phyloP scores from a whole-genome alignment of 2,888 invertebrate species.

The Sceliomorpha sp. region DNA sequence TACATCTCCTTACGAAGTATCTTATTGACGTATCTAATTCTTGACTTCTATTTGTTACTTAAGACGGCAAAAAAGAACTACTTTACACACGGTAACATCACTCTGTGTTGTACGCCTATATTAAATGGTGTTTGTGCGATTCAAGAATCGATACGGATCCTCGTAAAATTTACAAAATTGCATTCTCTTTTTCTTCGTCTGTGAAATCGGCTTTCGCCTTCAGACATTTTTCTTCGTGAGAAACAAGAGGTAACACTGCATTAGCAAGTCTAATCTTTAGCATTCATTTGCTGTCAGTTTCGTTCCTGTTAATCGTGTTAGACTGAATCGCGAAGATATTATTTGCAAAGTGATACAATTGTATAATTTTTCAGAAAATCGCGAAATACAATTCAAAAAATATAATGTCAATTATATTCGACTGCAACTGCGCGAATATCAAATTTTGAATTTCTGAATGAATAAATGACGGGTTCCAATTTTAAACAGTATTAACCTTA shows the following conservation, averaged over 20 bases:
- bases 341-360: background rate
- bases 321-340: conserved; percentile 1
- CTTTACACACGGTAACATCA: conserved; percentile 3
- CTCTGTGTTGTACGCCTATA: conserved; percentile 10
- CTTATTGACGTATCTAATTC: conserved; percentile 14
- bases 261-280: conserved; percentile 17
- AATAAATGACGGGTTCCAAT: too few species aligned
- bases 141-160: conserved; percentile 24
- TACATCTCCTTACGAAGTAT: conserved; percentile 13
- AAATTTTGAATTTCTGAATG: too few species aligned
- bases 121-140: conserved; percentile 23
- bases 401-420: too few species aligned
- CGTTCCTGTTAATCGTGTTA: conserved; percentile 3
- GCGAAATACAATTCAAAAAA: too few species aligned
- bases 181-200: conserved; percentile 17
- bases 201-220: conserved; percentile 6
- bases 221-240: conserved; percentile 19
- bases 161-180: conserved; percentile 28
- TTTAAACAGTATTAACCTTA: too few species aligned
- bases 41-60: conserved; percentile 21
- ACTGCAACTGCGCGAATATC: too few species aligned
- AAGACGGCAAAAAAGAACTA: conserved; percentile 20
- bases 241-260: conserved; percentile 9
- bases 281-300: conserved; percentile 17
- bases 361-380: too few species aligned